These are phyloP conservation scores for Cettia cetti DNA, from an alignment of 2,113 vertebrate genomes.

Conservation along the genomic window DNA sequence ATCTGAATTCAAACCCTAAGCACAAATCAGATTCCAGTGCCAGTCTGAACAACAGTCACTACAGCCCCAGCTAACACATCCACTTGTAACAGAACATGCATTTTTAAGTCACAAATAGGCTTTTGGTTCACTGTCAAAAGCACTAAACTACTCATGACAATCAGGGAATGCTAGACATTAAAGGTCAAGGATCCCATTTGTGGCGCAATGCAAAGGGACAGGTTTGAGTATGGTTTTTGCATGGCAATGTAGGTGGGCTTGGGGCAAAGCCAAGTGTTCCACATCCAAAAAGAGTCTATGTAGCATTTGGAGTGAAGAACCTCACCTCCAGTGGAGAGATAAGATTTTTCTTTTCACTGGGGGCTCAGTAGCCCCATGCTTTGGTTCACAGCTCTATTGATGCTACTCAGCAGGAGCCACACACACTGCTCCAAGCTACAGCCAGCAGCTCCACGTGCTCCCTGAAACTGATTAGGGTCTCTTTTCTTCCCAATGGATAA, in stretches of 20 bases:
- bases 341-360: background rate
- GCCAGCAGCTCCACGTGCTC: background rate
- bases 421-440: background rate
- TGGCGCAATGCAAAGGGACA: background rate
- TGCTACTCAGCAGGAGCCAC: background rate
- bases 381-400: background rate
- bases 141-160: background rate
- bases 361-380: background rate
- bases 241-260: background rate
- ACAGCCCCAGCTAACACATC: background rate
- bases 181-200: background rate
- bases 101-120: background rate
- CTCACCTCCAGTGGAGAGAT: background rate
- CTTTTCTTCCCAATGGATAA: background rate
- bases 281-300: background rate
- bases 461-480: background rate
- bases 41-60: background rate
- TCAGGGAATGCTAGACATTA: background rate
- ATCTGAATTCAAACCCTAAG: background rate
- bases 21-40: background rate
- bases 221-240: background rate
- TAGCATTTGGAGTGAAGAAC: background rate
- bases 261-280: background rate
- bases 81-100: accelerated
- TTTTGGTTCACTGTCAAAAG: background rate